These are phyloP conservation scores for Drosophila eugracilis DNA, from an alignment of 1,140 invertebrate species.

Conservation along the genomic window DNA sequence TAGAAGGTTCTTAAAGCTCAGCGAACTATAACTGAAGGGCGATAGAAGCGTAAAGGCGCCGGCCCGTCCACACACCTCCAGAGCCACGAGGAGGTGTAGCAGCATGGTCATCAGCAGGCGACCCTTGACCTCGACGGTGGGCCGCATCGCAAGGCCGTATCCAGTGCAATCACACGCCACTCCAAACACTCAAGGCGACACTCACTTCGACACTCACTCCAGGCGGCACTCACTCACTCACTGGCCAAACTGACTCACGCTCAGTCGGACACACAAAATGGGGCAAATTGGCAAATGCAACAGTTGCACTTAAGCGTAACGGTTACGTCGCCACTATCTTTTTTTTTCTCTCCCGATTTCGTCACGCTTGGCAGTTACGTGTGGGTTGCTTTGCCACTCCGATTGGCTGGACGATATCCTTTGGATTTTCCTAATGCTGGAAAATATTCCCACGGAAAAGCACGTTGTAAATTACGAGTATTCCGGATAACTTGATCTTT, in stretches of 20 bases:
- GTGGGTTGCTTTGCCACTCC: slow-evolving; percentile 6
- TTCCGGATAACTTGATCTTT: slow-evolving; percentile 9
- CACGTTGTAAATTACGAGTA: background rate
- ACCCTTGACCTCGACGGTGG: slow-evolving; percentile 49
- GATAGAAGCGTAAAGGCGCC: slow-evolving; percentile 78
- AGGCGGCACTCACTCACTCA: slow-evolving; percentile 23
- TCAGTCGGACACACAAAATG: slow-evolving; percentile 38
- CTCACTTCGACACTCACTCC: slow-evolving; percentile 37
- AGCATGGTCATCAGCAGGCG: slow-evolving; percentile 56
- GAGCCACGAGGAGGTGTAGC: slow-evolving; percentile 63
- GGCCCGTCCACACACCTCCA: slow-evolving; percentile 64
- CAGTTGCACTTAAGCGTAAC: slow-evolving; percentile 73
- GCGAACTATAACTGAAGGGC: slow-evolving; percentile 79
- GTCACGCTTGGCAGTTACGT: slow-evolving; percentile 26
- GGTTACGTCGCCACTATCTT: slow-evolving; percentile 66
- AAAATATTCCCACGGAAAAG: slow-evolving; percentile 11
- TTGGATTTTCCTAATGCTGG: background rate
- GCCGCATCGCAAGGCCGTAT: slow-evolving; percentile 23
- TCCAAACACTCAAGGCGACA: slow-evolving; percentile 15
- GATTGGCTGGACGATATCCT: slow-evolving; percentile 12
- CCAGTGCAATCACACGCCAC: background rate
- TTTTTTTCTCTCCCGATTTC: slow-evolving; percentile 39
- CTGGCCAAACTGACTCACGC: slow-evolving; percentile 27
- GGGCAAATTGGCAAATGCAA: slow-evolving; percentile 76
- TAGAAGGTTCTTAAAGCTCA: slow-evolving; percentile 81